Percentiles rank a stretch among this genome's conserved stretches.
Evolutionary conservation across 2,797 vertebrate genomes (phyloP).

Genomic region (Podarcis siculus): DNA sequence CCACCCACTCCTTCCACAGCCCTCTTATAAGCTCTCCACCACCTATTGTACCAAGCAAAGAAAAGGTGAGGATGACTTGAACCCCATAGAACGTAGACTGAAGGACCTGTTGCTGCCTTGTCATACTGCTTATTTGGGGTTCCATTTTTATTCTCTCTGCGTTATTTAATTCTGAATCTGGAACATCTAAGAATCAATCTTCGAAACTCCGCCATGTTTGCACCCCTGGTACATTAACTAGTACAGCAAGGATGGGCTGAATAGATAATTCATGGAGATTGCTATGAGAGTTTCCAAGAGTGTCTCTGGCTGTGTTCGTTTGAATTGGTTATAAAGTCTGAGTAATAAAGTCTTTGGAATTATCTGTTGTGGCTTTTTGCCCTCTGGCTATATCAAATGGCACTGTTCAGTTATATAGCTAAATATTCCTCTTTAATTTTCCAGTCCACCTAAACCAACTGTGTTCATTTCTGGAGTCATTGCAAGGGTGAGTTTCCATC

Average conservation of each 20-base stretch:
- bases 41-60: not conserved
- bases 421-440: slow-evolving; percentile 61
- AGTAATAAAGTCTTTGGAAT: not conserved
- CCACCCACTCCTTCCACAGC: not conserved
- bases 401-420: not conserved
- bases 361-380: not conserved
- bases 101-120: not conserved
- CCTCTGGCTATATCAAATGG: not conserved
- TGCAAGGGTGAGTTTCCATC: slow-evolving; percentile 83
- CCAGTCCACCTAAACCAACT: slow-evolving; percentile 85
- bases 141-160: not conserved
- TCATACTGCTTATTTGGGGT: not conserved
- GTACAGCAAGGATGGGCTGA: not conserved
- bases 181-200: slow-evolving; percentile 19
- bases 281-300: slow-evolving; percentile 12
- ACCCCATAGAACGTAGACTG: not conserved
- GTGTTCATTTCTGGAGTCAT: slow-evolving; percentile 91
- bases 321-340: not conserved
- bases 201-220: not conserved
- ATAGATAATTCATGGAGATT: not conserved
- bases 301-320: accelerated
- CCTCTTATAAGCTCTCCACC: not conserved
- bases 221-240: not conserved
- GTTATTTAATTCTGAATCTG: slow-evolving; percentile 4
- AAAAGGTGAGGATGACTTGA: not conserved